These are phyloP conservation scores for Gobio gobio DNA, from an alignment of 2,113 vertebrate genomes.

Conservation along the genomic window DNA sequence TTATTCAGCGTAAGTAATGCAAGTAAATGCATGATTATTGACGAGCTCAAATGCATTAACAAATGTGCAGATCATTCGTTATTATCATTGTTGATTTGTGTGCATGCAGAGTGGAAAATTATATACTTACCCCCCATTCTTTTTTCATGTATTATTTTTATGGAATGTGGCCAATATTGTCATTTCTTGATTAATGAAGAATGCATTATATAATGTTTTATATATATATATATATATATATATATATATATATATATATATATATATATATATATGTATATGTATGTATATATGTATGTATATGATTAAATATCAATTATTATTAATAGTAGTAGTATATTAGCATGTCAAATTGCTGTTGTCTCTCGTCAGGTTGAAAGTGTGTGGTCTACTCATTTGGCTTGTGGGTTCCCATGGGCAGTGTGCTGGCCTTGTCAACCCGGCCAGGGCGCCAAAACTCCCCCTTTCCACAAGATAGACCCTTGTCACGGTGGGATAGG, in stretches of 20 bases:
- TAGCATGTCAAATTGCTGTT: background rate
- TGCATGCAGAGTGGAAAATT: background rate
- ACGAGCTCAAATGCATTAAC: background rate
- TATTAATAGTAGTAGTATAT: background rate
- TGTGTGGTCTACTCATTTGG: conserved; percentile 20
- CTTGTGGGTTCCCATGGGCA: conserved; percentile 80
- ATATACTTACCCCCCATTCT: background rate
- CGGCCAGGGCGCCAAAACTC: conserved; percentile 76
- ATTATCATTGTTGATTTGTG: background rate
- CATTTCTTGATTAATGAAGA: background rate
- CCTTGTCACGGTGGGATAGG: conserved; percentile 76
- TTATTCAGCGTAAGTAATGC: conserved; percentile 34
- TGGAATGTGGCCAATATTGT: background rate
- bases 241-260: too few species aligned
- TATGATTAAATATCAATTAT: background rate
- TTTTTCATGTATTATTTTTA: background rate
- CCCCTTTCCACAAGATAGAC: conserved; percentile 73
- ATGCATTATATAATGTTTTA: background rate
- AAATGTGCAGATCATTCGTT: conserved; percentile 4
- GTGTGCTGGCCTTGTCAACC: conserved; percentile 81
- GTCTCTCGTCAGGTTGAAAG: conserved; percentile 31
- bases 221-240: background rate
- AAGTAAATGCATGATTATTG: conserved; percentile 10
- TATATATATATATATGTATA: too few species aligned
- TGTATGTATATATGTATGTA: too few species aligned